Conservation (phyloP, 2,113 vertebrate species). For the Pseudorectes ferrugineus region DNA sequence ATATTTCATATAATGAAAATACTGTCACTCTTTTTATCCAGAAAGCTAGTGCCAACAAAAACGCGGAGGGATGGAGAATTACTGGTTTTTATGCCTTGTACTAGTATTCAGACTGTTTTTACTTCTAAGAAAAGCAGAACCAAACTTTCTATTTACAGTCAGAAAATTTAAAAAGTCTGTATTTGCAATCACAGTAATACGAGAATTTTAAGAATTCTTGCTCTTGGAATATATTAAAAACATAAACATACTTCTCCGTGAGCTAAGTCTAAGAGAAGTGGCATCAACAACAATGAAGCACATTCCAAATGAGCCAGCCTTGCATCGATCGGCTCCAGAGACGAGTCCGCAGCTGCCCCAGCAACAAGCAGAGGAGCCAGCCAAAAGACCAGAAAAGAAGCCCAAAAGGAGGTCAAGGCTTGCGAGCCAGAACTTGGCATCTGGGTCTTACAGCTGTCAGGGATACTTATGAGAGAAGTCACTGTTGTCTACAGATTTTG, state of each 20-base stretch:
- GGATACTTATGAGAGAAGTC: not conserved
- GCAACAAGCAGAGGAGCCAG: not conserved
- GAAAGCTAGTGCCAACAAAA: not conserved
- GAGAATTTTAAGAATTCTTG: not conserved
- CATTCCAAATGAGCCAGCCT: not conserved
- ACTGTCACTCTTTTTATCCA: not conserved
- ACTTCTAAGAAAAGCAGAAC: not conserved
- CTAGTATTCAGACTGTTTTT: not conserved
- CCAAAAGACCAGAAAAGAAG: not conserved
- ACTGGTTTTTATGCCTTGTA: not conserved
- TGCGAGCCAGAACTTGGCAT: conserved; percentile 22
- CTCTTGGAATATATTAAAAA: not conserved
- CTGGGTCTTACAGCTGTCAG: conserved; percentile 4
- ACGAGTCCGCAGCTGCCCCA: not conserved
- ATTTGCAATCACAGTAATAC: not conserved
- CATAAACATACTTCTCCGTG: not conserved
- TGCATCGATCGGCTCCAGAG: not conserved
- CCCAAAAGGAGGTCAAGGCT: not conserved
- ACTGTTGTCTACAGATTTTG: not conserved
- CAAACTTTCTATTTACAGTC: not conserved
- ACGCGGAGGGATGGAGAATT: not conserved
- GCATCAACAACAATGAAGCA: not conserved
- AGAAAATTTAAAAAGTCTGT: not conserved
- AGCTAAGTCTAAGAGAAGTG: not conserved
- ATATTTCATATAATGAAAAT: not conserved